Conservation (phyloP, 2,888 invertebrate species). For the Ecdyonurus torrentis region DNA sequence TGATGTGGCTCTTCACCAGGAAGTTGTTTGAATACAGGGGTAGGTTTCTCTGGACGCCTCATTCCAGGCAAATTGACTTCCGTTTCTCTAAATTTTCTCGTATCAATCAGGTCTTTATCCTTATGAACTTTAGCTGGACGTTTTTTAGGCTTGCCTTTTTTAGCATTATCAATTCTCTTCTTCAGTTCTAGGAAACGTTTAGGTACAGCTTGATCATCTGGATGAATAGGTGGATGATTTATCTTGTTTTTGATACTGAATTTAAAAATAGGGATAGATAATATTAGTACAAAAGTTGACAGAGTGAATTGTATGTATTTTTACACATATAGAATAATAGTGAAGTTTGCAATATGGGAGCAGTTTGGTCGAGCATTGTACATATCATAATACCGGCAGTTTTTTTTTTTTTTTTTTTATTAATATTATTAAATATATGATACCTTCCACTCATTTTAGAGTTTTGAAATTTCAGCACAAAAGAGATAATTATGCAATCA, state of each 20-base stretch:
- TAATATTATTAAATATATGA: no score
- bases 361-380: no score
- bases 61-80: slow-evolving; percentile 18
- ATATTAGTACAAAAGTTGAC: no score
- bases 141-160: slow-evolving; percentile 26
- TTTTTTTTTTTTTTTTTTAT: no score
- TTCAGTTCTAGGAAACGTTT: slow-evolving; percentile 39
- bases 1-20: slow-evolving; percentile 42
- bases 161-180: slow-evolving; percentile 41
- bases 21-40: slow-evolving; percentile 37
- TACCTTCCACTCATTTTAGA: no score
- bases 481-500: no score
- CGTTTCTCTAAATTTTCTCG: slow-evolving; percentile 15
- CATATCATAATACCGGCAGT: no score
- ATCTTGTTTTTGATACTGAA: slow-evolving; percentile 54
- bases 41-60: slow-evolving; percentile 27
- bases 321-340: no score
- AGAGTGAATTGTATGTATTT: no score
- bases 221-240: slow-evolving; percentile 53
- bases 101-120: slow-evolving; percentile 20
- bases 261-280: no score
- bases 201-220: slow-evolving; percentile 56
- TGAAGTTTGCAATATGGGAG: no score
- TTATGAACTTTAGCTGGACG: slow-evolving; percentile 23
- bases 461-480: no score